A percentile compares a stretch with the other conserved stretches of the same genome.
Evolutionary conservation across 2,797 vertebrate species (phyloP).

Genomic region (Notamacropus eugenii): DNA sequence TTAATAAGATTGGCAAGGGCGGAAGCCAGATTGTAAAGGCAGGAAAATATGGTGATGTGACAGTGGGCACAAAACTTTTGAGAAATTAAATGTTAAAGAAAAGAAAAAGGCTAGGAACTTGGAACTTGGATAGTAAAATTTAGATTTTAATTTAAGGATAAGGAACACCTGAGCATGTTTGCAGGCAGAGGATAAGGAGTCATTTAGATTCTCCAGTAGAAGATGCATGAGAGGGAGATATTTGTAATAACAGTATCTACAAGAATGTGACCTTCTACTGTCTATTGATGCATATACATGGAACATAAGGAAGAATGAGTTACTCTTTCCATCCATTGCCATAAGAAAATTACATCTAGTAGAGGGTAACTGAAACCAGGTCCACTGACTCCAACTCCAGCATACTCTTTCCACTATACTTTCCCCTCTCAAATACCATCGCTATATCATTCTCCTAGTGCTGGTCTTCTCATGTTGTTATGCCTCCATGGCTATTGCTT

Average conservation of each 20-base stretch:
- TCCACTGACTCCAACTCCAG: neutral
- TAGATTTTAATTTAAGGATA: neutral
- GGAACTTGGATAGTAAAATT: neutral
- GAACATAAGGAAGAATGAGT: neutral
- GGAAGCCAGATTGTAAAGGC: neutral
- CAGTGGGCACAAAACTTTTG: neutral
- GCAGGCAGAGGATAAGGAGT: no score
- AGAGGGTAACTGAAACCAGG: neutral
- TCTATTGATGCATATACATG: neutral
- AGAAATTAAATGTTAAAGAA: neutral
- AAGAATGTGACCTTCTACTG: neutral
- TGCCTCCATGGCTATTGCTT: neutral
- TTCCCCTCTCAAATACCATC: neutral
- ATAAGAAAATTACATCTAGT: neutral
- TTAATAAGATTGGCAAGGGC: neutral
- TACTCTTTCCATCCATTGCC: neutral
- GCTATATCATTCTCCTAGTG: neutral
- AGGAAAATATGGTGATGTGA: neutral
- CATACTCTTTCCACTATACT: neutral
- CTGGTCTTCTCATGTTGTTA: neutral
- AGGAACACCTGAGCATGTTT: neutral
- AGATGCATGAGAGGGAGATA: neutral
- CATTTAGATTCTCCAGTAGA: neutral
- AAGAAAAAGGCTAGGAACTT: neutral
- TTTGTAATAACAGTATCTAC: neutral